These are phyloP conservation scores for Hemicrepidius hirtus DNA, from an alignment of 2,888 invertebrate species.

Conservation along the genomic window DNA sequence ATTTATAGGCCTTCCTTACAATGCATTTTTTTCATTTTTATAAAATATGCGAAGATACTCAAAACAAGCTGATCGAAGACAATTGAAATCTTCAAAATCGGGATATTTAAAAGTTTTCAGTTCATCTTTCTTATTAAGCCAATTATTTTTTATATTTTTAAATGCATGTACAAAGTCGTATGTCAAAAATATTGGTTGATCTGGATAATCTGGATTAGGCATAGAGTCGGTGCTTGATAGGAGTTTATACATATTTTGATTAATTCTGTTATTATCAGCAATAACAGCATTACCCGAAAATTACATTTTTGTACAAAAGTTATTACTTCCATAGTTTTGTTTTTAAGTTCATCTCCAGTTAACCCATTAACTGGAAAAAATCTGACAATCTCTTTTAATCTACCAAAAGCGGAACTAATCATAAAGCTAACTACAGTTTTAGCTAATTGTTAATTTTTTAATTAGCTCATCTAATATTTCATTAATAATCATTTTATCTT, in stretches of 20 bases:
- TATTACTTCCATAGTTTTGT: neutral
- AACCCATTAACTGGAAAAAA: neutral
- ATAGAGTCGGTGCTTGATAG: neutral
- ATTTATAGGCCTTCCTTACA: too few species aligned
- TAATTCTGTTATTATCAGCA: conserved; percentile 7
- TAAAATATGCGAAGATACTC: conserved; percentile 36
- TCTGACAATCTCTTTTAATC: neutral
- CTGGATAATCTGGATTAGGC: neutral
- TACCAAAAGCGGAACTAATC: neutral
- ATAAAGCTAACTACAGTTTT: neutral
- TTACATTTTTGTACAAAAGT: neutral
- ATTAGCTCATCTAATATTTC: too few species aligned
- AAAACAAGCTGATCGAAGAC: conserved; percentile 13
- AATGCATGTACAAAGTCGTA: conserved; percentile 14
- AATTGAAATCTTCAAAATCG: conserved; percentile 20
- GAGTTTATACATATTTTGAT: conserved; percentile 12
- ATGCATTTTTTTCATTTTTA: conserved; percentile 38
- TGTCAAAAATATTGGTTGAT: neutral
- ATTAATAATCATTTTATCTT: too few species aligned
- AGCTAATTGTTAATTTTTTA: neutral
- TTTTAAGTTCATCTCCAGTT: conserved; percentile 4
- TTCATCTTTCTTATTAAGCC: conserved; percentile 18
- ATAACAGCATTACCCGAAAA: conserved; percentile 2
- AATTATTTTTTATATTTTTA: conserved; percentile 26
- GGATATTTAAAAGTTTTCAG: conserved; percentile 14